Percentiles rank a stretch among this genome's conserved stretches.
These are phyloP conservation scores for Strongylocentrotus purpuratus DNA, from an alignment of 35 echinoderm and acorn worm genomes.

Conservation along the genomic window DNA sequence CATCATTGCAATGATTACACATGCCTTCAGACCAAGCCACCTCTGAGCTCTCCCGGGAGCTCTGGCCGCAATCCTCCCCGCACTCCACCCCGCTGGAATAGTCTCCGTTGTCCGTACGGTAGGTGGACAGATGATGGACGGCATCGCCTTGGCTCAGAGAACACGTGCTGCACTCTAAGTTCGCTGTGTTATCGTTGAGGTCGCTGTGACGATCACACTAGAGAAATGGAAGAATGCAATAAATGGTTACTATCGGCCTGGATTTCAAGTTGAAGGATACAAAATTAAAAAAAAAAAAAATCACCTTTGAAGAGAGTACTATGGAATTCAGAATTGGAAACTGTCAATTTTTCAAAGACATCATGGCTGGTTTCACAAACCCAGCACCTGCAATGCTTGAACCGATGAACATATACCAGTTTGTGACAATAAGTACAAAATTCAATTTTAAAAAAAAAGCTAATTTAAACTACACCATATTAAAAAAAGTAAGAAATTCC, in stretches of 20 bases:
- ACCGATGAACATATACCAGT: too few relatives aligned
- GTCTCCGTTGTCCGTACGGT: slow-evolving; percentile 28
- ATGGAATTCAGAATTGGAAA: too few relatives aligned
- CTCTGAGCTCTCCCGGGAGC: slow-evolving; percentile 76
- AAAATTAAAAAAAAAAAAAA: too few relatives aligned
- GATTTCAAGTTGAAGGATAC: too few relatives aligned
- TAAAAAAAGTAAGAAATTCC: too few relatives aligned
- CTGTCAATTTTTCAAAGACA: too few relatives aligned
- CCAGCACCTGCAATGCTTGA: too few relatives aligned
- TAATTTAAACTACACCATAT: too few relatives aligned
- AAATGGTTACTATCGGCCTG: not conserved
- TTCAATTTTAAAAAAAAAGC: too few relatives aligned
- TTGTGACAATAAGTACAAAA: too few relatives aligned
- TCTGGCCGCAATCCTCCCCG: slow-evolving; percentile 65
- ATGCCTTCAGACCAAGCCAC: slow-evolving; percentile 74
- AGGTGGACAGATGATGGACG: slow-evolving; percentile 4
- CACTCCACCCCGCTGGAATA: slow-evolving; percentile 79
- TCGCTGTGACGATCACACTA: not conserved
- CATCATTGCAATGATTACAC: slow-evolving; percentile 66
- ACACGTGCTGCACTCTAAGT: not conserved
- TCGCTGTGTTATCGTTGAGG: slow-evolving; percentile 4
- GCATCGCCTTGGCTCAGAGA: not conserved
- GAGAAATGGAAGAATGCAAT: not conserved
- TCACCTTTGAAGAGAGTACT: too few relatives aligned
- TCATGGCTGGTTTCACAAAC: too few relatives aligned